Conservation (phyloP, 2,113 vertebrate genomes). For the Parotia lawesii region DNA sequence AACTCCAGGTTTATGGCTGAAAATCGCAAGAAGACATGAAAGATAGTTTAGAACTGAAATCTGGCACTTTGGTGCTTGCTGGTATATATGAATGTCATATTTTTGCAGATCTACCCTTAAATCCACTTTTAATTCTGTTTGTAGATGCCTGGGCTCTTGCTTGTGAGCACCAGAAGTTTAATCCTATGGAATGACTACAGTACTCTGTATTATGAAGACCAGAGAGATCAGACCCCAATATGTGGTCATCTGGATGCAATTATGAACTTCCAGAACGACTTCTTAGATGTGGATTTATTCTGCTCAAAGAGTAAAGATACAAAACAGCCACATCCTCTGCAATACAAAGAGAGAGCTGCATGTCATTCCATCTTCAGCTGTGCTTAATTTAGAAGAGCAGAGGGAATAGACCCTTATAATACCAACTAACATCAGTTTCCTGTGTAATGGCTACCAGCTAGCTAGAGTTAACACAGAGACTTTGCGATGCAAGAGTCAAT, state of each 20-base stretch:
- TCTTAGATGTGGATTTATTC: constrained; percentile 51
- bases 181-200: neutral
- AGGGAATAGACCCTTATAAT: neutral
- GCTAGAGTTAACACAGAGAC: neutral
- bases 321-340: constrained; percentile 34
- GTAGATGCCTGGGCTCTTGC: neutral
- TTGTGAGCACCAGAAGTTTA: neutral
- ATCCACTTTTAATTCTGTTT: neutral
- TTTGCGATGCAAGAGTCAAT: neutral
- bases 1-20: neutral
- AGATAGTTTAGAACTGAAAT: neutral
- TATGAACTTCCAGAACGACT: neutral
- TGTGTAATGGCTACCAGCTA: neutral
- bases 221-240: neutral
- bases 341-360: neutral
- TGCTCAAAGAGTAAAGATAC: neutral
- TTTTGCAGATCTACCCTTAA: neutral
- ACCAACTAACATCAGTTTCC: neutral
- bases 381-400: neutral
- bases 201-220: neutral
- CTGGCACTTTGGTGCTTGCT: neutral
- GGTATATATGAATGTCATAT: neutral
- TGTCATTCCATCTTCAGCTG: neutral
- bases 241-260: constrained; percentile 14
- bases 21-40: neutral